Percentiles rank a stretch among this genome's conserved stretches.
These are phyloP conservation scores for Budorcas taxicolor DNA, from an alignment of 2,113 vertebrate genomes.

Conservation along the genomic window DNA sequence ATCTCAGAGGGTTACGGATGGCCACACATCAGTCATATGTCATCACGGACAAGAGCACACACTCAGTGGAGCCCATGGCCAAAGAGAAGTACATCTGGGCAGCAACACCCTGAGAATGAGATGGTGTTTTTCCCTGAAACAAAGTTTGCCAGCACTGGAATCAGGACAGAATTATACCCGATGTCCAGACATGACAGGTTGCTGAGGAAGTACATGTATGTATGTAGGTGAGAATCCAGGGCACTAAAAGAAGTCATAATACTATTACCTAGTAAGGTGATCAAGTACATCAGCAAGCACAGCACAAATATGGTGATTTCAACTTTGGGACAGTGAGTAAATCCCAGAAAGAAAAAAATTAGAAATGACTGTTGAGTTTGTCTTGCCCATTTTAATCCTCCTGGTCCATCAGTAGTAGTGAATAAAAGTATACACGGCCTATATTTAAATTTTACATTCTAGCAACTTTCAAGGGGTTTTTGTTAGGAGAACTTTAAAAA, in stretches of 20 bases:
- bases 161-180: conserved; percentile 60
- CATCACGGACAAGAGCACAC: conserved; percentile 61
- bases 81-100: conserved; percentile 60
- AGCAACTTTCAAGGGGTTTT: not conserved
- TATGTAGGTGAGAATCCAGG: conserved; percentile 44
- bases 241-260: conserved; percentile 35
- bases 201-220: conserved; percentile 65
- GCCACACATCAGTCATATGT: conserved; percentile 59
- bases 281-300: conserved; percentile 47
- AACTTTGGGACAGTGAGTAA: conserved; percentile 27
- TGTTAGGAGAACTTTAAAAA: not conserved
- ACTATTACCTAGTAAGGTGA: conserved; percentile 39
- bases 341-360: conserved; percentile 49
- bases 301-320: conserved; percentile 12
- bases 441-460: not conserved
- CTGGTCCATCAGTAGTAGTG: not conserved
- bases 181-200: conserved; percentile 66
- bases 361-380: conserved; percentile 5
- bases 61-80: conserved; percentile 55
- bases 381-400: not conserved
- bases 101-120: conserved; percentile 50
- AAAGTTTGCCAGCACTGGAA: conserved; percentile 59
- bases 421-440: not conserved
- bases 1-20: conserved; percentile 50
- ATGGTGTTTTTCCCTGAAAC: conserved; percentile 43